Evolutionary conservation across 2,113 vertebrate species (phyloP), one percentile per base, ranked within the genome.

Genomic region (Syrrhaptes paradoxus): DNA sequence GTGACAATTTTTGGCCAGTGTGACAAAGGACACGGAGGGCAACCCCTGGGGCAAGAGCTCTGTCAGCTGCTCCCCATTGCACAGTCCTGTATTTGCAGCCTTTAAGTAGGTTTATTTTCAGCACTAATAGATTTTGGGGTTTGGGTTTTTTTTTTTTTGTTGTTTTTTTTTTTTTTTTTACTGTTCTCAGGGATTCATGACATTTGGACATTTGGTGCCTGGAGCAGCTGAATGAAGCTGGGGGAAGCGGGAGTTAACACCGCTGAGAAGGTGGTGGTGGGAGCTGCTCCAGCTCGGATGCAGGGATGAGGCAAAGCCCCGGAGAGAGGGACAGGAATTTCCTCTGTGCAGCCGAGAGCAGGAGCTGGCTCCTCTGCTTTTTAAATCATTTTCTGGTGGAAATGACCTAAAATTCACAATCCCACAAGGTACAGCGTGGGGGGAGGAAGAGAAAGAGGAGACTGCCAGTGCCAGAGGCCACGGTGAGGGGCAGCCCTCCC

Each of bases 321-420:
- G 12, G 82, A 70, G 96, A 57, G 77, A 52, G 10, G 25, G 71
- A 14, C 43, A 94, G 94, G 95, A 90, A 95, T 90, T 95, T 93
- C 94, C 92, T 85, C 7, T 87, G 72, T 90, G 94, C 70, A 92
- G 75, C 3, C 2, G 4, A 48, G 85, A 90, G 75, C 79, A 29
- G 71, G 83, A 90, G 83, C 52, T 74, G 87, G 67, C 75, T 59
- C 43, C 82, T 88, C 90, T 94, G 90, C 83, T 90, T 92, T 88
- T 85, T 21, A 73, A 73, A 94, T 88, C 67, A 90, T 58, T 77
- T 81, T 55, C 5, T 6, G 5, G 80, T 93, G 95, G 93, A 89
- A 84, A 58, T 74, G 84, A 87, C 73, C 67, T 66, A 84, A 84
- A 77, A 26, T 11, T 58, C 80, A 2, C 80, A 49, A 13, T 65